These are phyloP conservation scores for Drosophila repleta DNA, from an alignment of 1,140 invertebrate genomes.

Conservation along the genomic window DNA sequence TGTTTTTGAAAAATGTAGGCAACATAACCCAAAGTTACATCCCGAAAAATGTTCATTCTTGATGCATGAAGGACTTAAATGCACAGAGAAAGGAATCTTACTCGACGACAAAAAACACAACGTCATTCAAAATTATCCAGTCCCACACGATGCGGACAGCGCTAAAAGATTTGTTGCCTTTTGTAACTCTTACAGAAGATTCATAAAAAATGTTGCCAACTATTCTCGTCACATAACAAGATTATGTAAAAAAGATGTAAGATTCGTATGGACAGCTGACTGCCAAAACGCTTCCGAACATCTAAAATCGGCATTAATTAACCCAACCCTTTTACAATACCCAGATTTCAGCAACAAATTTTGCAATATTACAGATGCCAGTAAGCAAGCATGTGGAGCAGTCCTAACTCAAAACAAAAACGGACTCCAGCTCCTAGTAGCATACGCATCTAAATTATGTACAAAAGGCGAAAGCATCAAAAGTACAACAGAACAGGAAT, in stretches of 20 bases:
- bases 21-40: conserved; percentile 16
- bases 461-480: conserved; percentile 8
- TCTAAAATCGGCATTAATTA: conserved; percentile 1
- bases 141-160: no score
- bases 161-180: no score
- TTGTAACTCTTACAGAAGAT: neutral
- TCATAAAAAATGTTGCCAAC: conserved; percentile 4
- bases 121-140: conserved; percentile 16
- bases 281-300: conserved; percentile 1
- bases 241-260: conserved; percentile 28
- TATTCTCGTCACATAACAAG: conserved; percentile 22
- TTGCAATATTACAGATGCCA: conserved; percentile 5
- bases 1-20: conserved; percentile 21
- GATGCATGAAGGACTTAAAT: conserved; percentile 19
- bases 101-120: conserved; percentile 19
- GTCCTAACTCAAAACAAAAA: neutral
- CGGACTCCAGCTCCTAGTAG: conserved; percentile 20
- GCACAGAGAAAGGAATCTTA: conserved; percentile 10
- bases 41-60: conserved; percentile 17
- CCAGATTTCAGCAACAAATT: conserved; percentile 2
- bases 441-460: conserved; percentile 6
- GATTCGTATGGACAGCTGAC: conserved; percentile 13
- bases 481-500: conserved; percentile 7
- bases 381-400: conserved; percentile 10
- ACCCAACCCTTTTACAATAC: no score